A percentile compares a stretch with the other conserved stretches of the same genome.
phyloP scores from a whole-genome alignment of 2,113 vertebrate species.

The Nannobrachium achirus region DNA sequence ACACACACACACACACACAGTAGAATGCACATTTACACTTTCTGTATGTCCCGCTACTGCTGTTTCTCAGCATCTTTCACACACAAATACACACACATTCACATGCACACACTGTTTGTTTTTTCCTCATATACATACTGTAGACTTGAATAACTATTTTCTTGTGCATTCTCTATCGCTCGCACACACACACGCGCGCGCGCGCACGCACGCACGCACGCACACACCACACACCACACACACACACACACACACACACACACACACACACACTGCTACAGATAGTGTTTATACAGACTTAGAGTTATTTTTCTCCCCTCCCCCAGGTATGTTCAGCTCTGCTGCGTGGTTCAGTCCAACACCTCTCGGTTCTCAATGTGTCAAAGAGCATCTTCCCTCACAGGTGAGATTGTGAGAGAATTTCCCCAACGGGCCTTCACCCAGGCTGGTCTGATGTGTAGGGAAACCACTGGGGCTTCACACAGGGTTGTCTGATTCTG shows the following conservation, averaged over 20 bases:
- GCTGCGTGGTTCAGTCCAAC: slow-evolving; percentile 66
- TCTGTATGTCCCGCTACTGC: no score
- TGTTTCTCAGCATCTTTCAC: neutral
- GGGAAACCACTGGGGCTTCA: no score
- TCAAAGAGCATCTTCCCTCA: slow-evolving; percentile 74
- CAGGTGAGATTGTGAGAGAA: slow-evolving; percentile 67
- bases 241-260: neutral
- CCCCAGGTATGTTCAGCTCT: slow-evolving; percentile 72
- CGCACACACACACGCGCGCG: neutral
- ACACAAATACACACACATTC: neutral
- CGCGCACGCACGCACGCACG: neutral
- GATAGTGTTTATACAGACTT: neutral
- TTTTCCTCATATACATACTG: neutral
- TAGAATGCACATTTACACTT: no score
- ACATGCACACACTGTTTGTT: neutral
- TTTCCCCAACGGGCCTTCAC: neutral
- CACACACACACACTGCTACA: neutral
- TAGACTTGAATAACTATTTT: neutral
- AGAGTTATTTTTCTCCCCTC: neutral
- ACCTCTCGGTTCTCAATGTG: slow-evolving; percentile 72
- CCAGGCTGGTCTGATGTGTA: no score
- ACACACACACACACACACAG: neutral
- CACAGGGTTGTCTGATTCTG: no score
- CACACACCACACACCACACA: neutral
- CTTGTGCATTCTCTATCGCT: neutral